phyloP scores from a whole-genome alignment of 2,797 vertebrate genomes.

The Echiichthys vipera region DNA sequence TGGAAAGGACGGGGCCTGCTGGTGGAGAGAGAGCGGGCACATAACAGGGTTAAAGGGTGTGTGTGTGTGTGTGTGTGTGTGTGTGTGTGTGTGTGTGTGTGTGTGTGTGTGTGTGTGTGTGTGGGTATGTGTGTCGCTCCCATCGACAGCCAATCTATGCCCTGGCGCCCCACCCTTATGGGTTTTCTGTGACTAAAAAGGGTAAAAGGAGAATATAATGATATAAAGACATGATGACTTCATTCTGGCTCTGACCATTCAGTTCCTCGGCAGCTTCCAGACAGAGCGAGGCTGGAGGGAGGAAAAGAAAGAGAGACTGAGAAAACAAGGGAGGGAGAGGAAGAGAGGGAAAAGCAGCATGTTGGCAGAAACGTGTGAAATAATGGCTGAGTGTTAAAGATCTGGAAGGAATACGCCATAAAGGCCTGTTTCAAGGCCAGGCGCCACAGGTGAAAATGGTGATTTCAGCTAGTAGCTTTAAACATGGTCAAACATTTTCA shows the following conservation, averaged over 20 bases:
- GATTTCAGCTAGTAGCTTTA: not conserved
- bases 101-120: too few species aligned
- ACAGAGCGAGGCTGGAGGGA: constrained; percentile 62
- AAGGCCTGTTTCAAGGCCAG: constrained; percentile 15
- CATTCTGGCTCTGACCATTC: constrained; percentile 70
- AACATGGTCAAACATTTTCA: not conserved
- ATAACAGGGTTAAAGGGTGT: constrained; percentile 72
- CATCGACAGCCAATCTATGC: constrained; percentile 72
- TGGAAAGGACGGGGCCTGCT: constrained; percentile 60
- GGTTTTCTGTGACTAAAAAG: constrained; percentile 87
- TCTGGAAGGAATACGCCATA: constrained; percentile 18
- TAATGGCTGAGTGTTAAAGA: constrained; percentile 54
- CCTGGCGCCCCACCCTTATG: constrained; percentile 72
- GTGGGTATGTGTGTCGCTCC: constrained; percentile 53
- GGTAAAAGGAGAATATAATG: constrained; percentile 85
- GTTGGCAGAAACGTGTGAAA: constrained; percentile 63
- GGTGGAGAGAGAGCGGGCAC: constrained; percentile 58
- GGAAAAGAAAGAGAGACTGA: constrained; percentile 58
- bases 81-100: constrained; percentile 37
- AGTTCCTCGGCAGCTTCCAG: constrained; percentile 72
- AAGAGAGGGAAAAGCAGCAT: constrained; percentile 42
- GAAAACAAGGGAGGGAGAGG: constrained; percentile 62
- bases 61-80: constrained; percentile 39
- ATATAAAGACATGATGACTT: constrained; percentile 86
- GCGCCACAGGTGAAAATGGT: constrained; percentile 27